Percentiles rank a stretch among this genome's conserved stretches.
Conservation (phyloP, 2,888 invertebrate species). For the Leucophenga montana region DNA sequence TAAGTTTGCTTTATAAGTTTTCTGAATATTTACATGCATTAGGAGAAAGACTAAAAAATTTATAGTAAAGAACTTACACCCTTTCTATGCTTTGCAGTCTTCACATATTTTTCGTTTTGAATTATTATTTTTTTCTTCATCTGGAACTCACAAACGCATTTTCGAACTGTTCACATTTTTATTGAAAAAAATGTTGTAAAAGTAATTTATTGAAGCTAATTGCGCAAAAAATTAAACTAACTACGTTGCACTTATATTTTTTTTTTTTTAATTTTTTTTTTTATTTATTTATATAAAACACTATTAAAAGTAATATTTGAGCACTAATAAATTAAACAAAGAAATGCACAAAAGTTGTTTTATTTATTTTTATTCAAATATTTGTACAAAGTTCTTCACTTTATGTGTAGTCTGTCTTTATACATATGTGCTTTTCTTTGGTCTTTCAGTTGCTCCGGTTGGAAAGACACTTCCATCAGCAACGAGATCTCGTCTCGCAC, state of each 20-base stretch:
- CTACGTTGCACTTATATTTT: not conserved
- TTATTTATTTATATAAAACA: not conserved
- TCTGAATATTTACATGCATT: no score
- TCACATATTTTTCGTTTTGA: conserved; percentile 36
- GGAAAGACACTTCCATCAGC: conserved; percentile 72
- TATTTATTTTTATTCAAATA: conserved; percentile 13
- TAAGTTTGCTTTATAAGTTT: no score
- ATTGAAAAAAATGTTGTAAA: not conserved
- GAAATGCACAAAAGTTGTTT: not conserved
- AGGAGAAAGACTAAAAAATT: no score
- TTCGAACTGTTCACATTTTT: conserved; percentile 6
- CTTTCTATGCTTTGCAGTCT: conserved; percentile 22
- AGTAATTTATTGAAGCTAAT: not conserved
- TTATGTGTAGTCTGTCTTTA: no score
- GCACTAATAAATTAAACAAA: not conserved
- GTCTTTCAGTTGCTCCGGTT: conserved; percentile 28
- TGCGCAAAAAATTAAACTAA: not conserved
- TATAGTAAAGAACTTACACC: conserved; percentile 29
- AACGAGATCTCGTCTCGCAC: conserved; percentile 74
- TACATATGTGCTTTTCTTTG: conserved; percentile 44
- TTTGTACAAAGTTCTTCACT: not conserved
- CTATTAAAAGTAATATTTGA: not conserved
- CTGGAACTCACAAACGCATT: not conserved
- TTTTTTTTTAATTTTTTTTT: not conserved
- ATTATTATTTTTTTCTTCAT: not conserved